Evolutionary conservation across 2,113 vertebrate genomes (phyloP).

Genomic region (Hemicordylus capensis): DNA sequence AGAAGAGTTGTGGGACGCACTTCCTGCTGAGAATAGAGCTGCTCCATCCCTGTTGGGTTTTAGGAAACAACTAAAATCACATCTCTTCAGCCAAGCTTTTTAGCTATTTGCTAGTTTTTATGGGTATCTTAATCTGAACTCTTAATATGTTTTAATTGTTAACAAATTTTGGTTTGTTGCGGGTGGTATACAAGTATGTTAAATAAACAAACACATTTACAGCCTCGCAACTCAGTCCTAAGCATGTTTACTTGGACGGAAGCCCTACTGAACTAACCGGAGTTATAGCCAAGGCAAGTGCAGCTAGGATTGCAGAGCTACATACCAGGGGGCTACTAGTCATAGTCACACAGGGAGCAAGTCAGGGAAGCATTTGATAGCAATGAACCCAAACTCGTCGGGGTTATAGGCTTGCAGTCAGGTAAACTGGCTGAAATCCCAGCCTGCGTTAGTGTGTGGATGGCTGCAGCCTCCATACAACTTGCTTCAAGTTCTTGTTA

Average conservation of each 20-base stretch:
- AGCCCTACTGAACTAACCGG: not conserved
- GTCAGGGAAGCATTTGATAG: not conserved
- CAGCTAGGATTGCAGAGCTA: not conserved
- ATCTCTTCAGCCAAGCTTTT: no score
- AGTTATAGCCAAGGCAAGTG: not conserved
- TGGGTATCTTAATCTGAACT: no score
- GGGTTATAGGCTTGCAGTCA: not conserved
- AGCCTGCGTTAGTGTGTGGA: not conserved
- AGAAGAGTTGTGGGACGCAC: no score
- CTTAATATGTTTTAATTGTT: no score
- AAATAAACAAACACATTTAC: not conserved
- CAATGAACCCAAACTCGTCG: not conserved
- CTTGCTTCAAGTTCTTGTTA: not conserved
- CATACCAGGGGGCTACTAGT: no score
- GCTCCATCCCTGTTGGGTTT: no score
- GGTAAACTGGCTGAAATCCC: not conserved
- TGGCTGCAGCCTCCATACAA: not conserved
- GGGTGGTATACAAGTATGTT: no score
- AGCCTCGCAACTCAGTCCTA: no score
- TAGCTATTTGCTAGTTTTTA: no score
- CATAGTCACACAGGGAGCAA: not conserved
- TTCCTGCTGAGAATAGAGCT: no score
- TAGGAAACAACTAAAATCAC: no score
- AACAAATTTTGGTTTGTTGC: no score
- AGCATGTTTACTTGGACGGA: not conserved